Conservation (phyloP, 2,113 vertebrate species). For the Pachypanchax playfairii region DNA sequence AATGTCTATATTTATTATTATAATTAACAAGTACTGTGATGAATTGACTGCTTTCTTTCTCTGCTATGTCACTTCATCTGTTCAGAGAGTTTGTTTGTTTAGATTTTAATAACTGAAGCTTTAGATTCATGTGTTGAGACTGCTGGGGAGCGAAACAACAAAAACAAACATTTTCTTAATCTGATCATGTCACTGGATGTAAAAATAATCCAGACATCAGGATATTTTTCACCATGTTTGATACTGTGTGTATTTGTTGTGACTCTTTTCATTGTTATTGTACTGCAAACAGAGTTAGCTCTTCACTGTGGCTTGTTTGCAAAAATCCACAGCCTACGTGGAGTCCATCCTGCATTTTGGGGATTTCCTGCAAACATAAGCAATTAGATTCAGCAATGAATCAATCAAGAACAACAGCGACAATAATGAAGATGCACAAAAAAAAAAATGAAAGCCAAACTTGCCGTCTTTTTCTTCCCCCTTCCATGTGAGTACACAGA, state of each 20-base stretch:
- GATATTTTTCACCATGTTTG: neutral
- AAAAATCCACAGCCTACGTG: neutral
- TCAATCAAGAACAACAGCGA: neutral
- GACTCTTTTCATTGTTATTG: neutral
- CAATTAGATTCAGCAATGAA: neutral
- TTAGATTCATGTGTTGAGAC: neutral
- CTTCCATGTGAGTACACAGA: neutral
- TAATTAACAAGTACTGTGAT: neutral
- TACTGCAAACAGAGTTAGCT: neutral
- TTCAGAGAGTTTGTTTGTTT: neutral
- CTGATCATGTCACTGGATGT: neutral
- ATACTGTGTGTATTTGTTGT: neutral
- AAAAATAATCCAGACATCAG: neutral
- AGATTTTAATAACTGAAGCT: neutral
- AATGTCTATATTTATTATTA: neutral
- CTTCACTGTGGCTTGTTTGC: neutral
- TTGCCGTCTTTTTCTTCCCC: neutral
- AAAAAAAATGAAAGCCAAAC: neutral
- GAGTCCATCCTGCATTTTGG: neutral
- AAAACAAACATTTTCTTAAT: neutral
- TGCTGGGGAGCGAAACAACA: neutral
- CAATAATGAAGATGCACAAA: too few relatives aligned
- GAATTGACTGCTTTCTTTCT: neutral
- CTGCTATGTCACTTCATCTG: neutral
- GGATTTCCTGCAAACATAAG: neutral